Conservation (phyloP, 2,797 vertebrate species). For the Odontamblyopus lacepedii region DNA sequence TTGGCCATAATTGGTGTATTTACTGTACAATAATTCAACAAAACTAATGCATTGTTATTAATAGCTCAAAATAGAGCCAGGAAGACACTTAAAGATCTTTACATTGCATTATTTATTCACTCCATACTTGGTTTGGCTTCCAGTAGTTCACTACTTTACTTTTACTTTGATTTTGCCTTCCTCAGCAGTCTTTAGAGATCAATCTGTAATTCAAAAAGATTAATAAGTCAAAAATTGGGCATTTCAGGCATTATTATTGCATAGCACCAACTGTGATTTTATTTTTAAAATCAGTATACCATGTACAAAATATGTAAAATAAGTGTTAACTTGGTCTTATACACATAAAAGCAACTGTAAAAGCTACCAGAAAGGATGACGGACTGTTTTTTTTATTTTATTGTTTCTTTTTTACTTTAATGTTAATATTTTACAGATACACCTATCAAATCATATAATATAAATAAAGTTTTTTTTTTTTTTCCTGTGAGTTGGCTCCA, state of each 20-base stretch:
- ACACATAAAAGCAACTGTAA: too few species aligned
- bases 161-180: neutral
- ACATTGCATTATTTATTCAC: too few species aligned
- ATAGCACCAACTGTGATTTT: neutral
- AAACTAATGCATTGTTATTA: neutral
- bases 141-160: neutral
- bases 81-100: too few species aligned
- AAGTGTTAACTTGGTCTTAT: neutral
- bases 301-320: neutral
- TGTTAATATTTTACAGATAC: neutral
- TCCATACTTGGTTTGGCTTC: neutral
- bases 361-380: too few species aligned
- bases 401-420: neutral
- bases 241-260: neutral
- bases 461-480: neutral
- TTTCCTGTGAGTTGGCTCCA: neutral
- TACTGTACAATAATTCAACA: neutral
- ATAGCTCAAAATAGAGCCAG: neutral
- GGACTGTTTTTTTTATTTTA: neutral
- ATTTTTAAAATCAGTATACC: neutral
- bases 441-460: neutral
- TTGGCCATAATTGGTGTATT: neutral
- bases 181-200: neutral
- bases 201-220: conserved; percentile 5
- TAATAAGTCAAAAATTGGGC: neutral